phyloP scores from a whole-genome alignment of 2,888 invertebrate genomes.

The Rhagonycha lutea region DNA sequence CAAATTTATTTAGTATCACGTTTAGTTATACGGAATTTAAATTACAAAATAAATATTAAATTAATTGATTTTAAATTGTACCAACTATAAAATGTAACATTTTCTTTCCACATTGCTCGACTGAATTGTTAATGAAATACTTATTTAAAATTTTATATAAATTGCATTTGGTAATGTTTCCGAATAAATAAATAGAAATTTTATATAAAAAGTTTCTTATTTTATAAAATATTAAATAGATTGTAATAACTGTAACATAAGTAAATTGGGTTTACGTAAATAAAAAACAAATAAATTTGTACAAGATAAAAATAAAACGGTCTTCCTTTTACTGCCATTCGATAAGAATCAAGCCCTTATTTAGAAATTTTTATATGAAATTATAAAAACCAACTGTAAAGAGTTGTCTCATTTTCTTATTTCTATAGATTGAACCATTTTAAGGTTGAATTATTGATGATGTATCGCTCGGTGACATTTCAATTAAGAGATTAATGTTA shows the following conservation, averaged over 20 bases:
- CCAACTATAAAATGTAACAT: background rate
- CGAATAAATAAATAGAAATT: background rate
- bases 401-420: background rate
- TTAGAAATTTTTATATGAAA: background rate
- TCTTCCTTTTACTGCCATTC: background rate
- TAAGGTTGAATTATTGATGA: background rate
- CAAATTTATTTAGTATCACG: background rate
- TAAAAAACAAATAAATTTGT: background rate
- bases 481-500: background rate
- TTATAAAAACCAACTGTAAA: background rate
- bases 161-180: background rate
- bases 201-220: background rate
- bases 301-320: background rate
- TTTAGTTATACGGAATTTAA: slow-evolving; percentile 1
- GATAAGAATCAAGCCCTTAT: background rate
- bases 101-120: background rate
- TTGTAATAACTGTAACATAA: background rate
- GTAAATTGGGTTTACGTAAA: background rate
- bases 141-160: background rate
- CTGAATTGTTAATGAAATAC: background rate
- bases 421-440: background rate
- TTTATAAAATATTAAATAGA: background rate
- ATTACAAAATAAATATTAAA: slow-evolving; percentile 2
- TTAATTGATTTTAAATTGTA: background rate
- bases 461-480: background rate